Evolutionary conservation across 2,888 invertebrate species (phyloP).

Genomic region (Acheta domesticus): DNA sequence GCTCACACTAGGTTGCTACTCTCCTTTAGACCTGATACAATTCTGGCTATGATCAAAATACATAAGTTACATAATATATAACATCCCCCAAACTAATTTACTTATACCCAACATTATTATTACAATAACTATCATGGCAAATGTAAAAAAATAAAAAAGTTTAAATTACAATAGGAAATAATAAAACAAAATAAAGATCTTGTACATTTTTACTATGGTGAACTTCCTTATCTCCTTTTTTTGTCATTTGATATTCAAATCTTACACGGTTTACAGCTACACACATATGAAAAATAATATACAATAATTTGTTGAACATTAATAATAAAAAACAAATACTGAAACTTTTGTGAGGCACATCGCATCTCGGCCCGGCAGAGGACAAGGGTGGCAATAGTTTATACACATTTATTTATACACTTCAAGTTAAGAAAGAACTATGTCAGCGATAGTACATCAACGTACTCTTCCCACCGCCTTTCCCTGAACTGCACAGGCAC

Average conservation of each 20-base stretch:
- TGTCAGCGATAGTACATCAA: constrained; percentile 33
- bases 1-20: constrained; percentile 11
- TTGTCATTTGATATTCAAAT: constrained; percentile 34
- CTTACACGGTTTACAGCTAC: constrained; percentile 37
- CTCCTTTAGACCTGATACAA: constrained; percentile 9
- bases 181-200: constrained; percentile 38
- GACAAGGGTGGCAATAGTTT: constrained; percentile 37
- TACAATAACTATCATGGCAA: constrained; percentile 35
- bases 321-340: constrained; percentile 39
- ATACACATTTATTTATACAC: constrained; percentile 36
- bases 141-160: constrained; percentile 38
- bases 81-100: constrained; percentile 25
- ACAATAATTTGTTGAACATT: constrained; percentile 37
- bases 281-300: constrained; percentile 39
- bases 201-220: constrained; percentile 37
- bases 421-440: constrained; percentile 30
- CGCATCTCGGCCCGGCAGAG: constrained; percentile 38
- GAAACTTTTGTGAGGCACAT: constrained; percentile 39
- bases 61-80: constrained; percentile 29
- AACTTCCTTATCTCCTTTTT: constrained; percentile 34
- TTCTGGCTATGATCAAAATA: constrained; percentile 23
- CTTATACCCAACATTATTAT: constrained; percentile 29
- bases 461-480: constrained; percentile 32
- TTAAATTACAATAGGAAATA: constrained; percentile 35
- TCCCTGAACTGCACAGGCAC: background rate